A percentile compares a stretch with the other conserved stretches of the same genome.
Conservation (phyloP, 2,113 vertebrate species). For the Ptilorrhoa leucosticta region DNA sequence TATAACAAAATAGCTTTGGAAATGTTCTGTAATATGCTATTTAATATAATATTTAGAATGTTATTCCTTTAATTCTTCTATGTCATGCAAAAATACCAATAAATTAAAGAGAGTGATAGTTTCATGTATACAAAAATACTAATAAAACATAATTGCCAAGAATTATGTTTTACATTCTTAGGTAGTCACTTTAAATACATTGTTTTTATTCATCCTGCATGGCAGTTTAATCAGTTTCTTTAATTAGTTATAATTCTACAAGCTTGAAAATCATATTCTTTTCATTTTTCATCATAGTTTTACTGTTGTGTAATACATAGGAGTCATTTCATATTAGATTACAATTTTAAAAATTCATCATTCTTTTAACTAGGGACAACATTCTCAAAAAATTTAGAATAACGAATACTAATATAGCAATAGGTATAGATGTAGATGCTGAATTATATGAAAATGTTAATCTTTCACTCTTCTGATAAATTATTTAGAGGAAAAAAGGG, state of each 20-base stretch:
- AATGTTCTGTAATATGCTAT: neutral
- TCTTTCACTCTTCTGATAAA: neutral
- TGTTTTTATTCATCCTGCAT: neutral
- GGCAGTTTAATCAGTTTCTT: neutral
- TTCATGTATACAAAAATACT: neutral
- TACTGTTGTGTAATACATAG: neutral
- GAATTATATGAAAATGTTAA: neutral
- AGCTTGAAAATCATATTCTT: neutral
- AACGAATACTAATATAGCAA: neutral
- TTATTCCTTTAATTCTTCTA: neutral
- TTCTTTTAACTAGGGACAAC: neutral
- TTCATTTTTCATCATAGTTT: neutral
- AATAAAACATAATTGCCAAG: neutral
- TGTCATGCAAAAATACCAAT: neutral
- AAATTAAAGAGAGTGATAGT: neutral
- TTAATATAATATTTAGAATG: neutral
- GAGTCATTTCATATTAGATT: neutral
- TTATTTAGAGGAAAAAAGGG: neutral
- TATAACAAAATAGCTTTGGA: neutral
- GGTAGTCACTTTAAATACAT: neutral
- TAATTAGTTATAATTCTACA: conserved; percentile 39
- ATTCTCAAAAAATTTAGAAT: neutral
- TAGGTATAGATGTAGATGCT: neutral
- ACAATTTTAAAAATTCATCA: neutral
- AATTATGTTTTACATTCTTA: neutral